Conservation (phyloP, 2,888 invertebrate species). For the Orthosia cruda region DNA sequence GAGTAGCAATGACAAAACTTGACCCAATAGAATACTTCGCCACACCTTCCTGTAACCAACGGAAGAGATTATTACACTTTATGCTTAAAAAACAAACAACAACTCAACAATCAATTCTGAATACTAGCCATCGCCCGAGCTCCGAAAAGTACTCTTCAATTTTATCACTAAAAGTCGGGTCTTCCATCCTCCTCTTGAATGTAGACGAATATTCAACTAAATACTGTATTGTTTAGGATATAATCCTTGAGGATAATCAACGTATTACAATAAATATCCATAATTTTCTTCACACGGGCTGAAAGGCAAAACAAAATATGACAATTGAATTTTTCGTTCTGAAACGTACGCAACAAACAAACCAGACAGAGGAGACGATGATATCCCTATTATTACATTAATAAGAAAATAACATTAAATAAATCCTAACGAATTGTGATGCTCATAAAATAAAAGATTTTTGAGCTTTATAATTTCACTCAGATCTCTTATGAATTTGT, state of each 20-base stretch:
- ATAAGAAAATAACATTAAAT: not conserved
- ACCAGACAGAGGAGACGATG: not conserved
- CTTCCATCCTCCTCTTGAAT: conserved; percentile 80
- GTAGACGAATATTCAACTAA: conserved; percentile 55
- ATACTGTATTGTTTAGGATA: conserved; percentile 59
- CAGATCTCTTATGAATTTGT: no score
- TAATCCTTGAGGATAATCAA: conserved; percentile 58
- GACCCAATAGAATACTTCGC: conserved; percentile 94
- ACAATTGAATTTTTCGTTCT: conserved; percentile 69
- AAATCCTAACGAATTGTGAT: not conserved
- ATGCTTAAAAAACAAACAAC: conserved; percentile 37
- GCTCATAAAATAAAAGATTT: not conserved
- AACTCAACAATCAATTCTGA: conserved; percentile 52
- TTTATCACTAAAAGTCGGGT: conserved; percentile 93
- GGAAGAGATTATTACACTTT: conserved; percentile 13
- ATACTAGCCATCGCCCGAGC: conserved; percentile 93
- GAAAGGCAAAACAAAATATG: conserved; percentile 74
- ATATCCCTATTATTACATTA: not conserved
- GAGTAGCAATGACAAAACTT: conserved; percentile 94
- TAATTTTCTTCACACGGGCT: conserved; percentile 65
- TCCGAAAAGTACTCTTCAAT: conserved; percentile 93
- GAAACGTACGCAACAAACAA: conserved; percentile 37
- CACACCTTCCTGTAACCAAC: conserved; percentile 93
- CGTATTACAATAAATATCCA: conserved; percentile 62
- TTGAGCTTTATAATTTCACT: not conserved